phyloP scores from a whole-genome alignment of 2,113 vertebrate species.

The Rhineura floridana region DNA sequence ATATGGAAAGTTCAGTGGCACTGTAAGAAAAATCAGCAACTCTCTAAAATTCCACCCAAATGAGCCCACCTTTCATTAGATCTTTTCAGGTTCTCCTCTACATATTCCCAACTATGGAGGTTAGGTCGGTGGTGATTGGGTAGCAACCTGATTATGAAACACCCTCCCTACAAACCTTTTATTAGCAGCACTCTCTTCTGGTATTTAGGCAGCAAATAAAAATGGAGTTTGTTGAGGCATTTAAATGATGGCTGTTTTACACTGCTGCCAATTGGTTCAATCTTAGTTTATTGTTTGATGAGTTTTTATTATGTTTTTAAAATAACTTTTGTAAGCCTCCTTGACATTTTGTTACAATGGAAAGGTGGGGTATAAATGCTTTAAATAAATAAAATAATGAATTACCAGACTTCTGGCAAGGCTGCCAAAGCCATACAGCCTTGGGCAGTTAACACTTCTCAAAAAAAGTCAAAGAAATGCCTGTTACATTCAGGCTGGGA shows the following conservation, averaged over 20 bases:
- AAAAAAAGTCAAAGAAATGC: background rate
- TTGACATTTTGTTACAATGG: background rate
- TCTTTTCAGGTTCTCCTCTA: background rate
- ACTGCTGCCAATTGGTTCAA: background rate
- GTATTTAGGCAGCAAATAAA: background rate
- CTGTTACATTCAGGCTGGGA: background rate
- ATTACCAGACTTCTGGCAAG: background rate
- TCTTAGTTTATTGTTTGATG: background rate
- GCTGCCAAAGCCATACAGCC: background rate
- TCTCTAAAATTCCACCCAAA: background rate
- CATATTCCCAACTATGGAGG: background rate
- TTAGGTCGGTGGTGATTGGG: background rate
- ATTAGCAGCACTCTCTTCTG: background rate
- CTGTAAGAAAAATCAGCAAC: background rate
- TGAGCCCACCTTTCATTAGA: background rate
- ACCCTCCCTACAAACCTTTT: background rate
- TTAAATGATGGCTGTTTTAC: background rate
- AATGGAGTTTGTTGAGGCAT: too few relatives aligned
- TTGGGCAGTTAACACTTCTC: background rate
- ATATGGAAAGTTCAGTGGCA: background rate
- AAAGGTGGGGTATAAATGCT: background rate
- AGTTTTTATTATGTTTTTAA: background rate
- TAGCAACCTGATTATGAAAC: background rate
- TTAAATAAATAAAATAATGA: background rate
- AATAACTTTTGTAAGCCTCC: background rate